phyloP scores from a whole-genome alignment of 2,888 invertebrate species.

The Leucoma salicis region DNA sequence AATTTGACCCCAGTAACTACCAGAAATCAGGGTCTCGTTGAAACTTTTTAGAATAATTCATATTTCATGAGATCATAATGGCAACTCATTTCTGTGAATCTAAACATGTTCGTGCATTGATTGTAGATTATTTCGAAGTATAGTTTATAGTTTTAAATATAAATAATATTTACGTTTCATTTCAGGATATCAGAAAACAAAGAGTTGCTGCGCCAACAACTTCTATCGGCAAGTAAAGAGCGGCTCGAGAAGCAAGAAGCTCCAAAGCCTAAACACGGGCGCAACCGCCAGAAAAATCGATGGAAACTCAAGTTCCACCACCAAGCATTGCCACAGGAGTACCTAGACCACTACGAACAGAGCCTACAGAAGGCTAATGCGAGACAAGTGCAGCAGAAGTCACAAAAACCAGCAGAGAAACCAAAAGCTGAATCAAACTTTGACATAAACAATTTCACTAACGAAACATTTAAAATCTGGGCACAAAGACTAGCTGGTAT shows the following conservation, averaged over 20 bases:
- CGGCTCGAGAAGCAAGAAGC: slow-evolving; percentile 57
- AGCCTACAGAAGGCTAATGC: slow-evolving; percentile 82
- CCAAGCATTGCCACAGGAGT: slow-evolving; percentile 89
- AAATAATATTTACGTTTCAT: too few relatives aligned
- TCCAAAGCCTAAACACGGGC: slow-evolving; percentile 58
- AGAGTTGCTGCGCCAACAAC: slow-evolving; percentile 69
- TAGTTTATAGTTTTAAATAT: too few relatives aligned
- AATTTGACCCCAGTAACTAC: too few relatives aligned
- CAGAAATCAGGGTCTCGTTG: too few relatives aligned
- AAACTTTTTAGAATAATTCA: too few relatives aligned
- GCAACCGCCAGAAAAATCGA: slow-evolving; percentile 84
- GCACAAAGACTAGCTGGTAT: slow-evolving; percentile 88
- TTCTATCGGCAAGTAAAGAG: slow-evolving; percentile 69
- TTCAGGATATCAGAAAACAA: slow-evolving; percentile 72
- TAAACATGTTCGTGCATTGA: too few relatives aligned
- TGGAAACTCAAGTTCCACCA: slow-evolving; percentile 91
- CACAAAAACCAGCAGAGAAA: slow-evolving; percentile 53
- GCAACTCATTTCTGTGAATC: too few relatives aligned
- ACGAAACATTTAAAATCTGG: slow-evolving; percentile 88
- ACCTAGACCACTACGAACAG: slow-evolving; percentile 90
- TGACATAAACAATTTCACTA: slow-evolving; percentile 71
- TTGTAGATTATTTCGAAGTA: too few relatives aligned
- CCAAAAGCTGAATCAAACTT: slow-evolving; percentile 63
- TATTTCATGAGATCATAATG: too few relatives aligned
- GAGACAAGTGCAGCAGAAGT: slow-evolving; percentile 48